Evolutionary conservation across 2,797 vertebrate species (phyloP).

Genomic region (Peromyscus attwateri): DNA sequence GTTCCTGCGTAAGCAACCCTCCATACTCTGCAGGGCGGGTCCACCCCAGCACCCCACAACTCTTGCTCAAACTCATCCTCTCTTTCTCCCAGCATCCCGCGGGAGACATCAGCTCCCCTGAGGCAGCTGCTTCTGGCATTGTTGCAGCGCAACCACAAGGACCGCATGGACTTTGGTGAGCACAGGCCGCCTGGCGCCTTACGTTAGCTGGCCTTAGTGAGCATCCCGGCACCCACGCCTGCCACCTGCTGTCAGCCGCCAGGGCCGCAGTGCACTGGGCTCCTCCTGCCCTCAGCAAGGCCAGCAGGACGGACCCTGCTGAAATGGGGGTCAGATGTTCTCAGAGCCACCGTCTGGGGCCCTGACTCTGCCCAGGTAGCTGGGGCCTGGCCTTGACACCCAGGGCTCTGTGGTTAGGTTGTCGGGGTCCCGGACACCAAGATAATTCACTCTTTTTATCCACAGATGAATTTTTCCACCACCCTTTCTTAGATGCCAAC

Average conservation of each 20-base stretch:
- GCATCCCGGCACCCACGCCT: neutral
- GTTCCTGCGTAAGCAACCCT: conserved; percentile 93
- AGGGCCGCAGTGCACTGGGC: neutral
- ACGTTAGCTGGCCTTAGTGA: neutral
- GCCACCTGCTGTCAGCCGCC: neutral
- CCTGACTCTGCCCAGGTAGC: neutral
- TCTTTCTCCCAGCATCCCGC: conserved; percentile 92
- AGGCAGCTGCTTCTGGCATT: conserved; percentile 95
- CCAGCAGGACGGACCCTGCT: neutral
- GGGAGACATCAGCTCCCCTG: conserved; percentile 95
- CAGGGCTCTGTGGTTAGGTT: neutral
- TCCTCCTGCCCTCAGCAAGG: neutral
- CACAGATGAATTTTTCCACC: conserved; percentile 96
- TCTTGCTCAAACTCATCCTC: fast-evolving
- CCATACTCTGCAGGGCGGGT: neutral
- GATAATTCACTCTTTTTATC: neutral
- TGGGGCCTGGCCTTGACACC: neutral
- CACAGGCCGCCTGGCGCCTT: neutral
- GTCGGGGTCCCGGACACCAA: fast-evolving
- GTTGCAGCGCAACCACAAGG: conserved; percentile 94
- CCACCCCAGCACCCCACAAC: neutral
- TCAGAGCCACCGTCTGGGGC: neutral
- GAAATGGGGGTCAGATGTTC: neutral
- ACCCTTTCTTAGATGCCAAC: conserved; percentile 94
- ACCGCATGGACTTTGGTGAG: conserved; percentile 97